Evolutionary conservation across 1,140 invertebrate species (phyloP), one percentile per base, ranked within the genome.

Genomic region (Drosophila gunungcola): DNA sequence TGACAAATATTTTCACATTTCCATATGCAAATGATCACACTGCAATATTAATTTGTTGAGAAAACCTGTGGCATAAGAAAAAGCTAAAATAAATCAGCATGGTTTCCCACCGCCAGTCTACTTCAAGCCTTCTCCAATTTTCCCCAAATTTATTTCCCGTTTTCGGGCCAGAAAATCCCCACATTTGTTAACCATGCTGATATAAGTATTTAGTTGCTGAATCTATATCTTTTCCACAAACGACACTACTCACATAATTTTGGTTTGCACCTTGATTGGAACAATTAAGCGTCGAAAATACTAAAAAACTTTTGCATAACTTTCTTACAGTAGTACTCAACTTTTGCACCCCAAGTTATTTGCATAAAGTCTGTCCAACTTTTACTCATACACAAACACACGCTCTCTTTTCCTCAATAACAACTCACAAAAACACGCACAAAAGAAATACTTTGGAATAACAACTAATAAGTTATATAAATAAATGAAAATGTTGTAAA

Each of bases 21-120:
- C 36, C 57, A 65, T 56, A 74, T 78, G 73, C 75, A 80, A 83
- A 72, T 73, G 62, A 81, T 79, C 64, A 86, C 86, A 83, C 90
- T 90, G 84, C 90, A 91, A 91, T 91, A 91, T 91, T 91, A 89
- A 73, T 88, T 91, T 91, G 80, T 81, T 78, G 84, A 91, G 89
- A 89, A 68, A 78, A 73, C 76, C 62, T 89, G 84, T 78, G 73
- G 62, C 84, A 80, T 68, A 80, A 46, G 13, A 57, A 16, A 27
- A 34, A 32, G 42, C n/a, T 51, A 51, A 48, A 53, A 42, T 52
- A 38, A 64, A 67, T 75, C 70, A 80, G 73, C 77, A 84, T 84
- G 81, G 46, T 46, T 21, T 29, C 10, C 52, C 29, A 11, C 36
- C 25, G 9, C 21, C 34, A 49, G 54, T 41, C n/a, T 11, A 53